Evolutionary conservation across 1,140 invertebrate genomes (phyloP), one percentile per base, ranked within the genome.

Genomic region (Lepidurus arcticus): DNA sequence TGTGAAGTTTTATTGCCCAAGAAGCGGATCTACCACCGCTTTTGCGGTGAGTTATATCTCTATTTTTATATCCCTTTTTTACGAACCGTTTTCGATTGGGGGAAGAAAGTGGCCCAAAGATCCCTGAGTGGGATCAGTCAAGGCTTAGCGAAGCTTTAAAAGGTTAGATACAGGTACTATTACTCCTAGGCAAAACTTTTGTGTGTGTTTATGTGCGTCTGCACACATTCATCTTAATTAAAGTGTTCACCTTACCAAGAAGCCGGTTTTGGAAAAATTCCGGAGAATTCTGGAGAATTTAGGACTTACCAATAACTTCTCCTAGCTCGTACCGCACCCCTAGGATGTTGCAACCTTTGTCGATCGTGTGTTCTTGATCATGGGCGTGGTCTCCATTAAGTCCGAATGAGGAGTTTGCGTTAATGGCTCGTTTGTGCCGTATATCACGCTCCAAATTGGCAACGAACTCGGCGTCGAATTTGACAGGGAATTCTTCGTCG

Each of bases 251-350:
- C n/a, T 65, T 65, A 16, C 53, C 53, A 13, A 7, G 8, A 65
- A 16, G 21, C 16, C 53, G 16, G 53, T 65, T 65, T 65, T 3
- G 13, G 6, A 0, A 1, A 1, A 21, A 34, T 34, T 34, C 34
- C 34, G 34, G 4, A 34, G 34, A 34, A 34, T 34, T 34, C 34
- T 2, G 34, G 34, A 34, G 34, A 34, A n/a, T 65, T 65, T 65
- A 21, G 10, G 42, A 74, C 81, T 78, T 74, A 82, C 82, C 82
- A 42, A 83, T 80, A 42, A 83, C 79, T 77, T 83, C 82, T n/a
- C 82, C 82, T 11, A 83, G 78, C 42, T 82, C 77, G 79, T 83
- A 83, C 76, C 78, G 75, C 43, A 83, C 81, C 1, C 82, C 82
- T 11, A 83, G 76, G 75, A 83, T 82, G 42, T 79, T 81, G 74